Percentiles rank a stretch among this genome's conserved stretches.
phyloP scores from a whole-genome alignment of 2,797 vertebrate genomes.

The Synaphobranchus kaupii region DNA sequence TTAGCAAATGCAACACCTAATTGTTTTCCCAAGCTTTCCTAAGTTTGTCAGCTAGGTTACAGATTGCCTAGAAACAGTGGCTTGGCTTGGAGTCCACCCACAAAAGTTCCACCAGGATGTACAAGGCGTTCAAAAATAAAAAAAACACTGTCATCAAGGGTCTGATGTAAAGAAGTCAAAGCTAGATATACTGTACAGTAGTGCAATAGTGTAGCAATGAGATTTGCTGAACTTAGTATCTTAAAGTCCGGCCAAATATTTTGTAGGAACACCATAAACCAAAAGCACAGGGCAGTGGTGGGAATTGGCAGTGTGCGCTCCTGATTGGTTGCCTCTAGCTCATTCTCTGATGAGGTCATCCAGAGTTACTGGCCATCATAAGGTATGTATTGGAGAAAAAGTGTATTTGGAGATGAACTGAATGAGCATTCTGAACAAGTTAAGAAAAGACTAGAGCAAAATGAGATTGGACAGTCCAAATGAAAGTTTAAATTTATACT shows the following conservation, averaged over 20 bases:
- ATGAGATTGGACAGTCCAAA: conserved; percentile 25
- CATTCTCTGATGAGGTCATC: neutral
- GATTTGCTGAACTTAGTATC: neutral
- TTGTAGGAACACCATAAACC: neutral
- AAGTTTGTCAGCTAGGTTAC: neutral
- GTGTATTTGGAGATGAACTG: neutral
- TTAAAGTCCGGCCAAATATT: neutral
- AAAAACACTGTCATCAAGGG: neutral
- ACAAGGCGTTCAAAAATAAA: neutral
- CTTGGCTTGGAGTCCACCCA: neutral
- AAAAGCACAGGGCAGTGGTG: neutral
- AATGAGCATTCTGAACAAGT: neutral
- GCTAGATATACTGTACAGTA: neutral
- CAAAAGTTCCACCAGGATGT: neutral
- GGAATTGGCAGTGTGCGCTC: neutral
- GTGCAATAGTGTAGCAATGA: neutral
- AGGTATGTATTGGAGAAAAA: neutral
- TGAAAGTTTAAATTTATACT: conserved; percentile 27
- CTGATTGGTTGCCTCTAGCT: neutral
- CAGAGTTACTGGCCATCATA: neutral
- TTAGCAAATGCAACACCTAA: too few species aligned
- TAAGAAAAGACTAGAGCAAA: neutral
- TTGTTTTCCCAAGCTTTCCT: neutral
- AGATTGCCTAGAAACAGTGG: neutral
- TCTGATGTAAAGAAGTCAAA: neutral